Evolutionary conservation across 2,113 vertebrate species (phyloP), one percentile per base, ranked within the genome.

Genomic region (Dissostichus mawsoni): DNA sequence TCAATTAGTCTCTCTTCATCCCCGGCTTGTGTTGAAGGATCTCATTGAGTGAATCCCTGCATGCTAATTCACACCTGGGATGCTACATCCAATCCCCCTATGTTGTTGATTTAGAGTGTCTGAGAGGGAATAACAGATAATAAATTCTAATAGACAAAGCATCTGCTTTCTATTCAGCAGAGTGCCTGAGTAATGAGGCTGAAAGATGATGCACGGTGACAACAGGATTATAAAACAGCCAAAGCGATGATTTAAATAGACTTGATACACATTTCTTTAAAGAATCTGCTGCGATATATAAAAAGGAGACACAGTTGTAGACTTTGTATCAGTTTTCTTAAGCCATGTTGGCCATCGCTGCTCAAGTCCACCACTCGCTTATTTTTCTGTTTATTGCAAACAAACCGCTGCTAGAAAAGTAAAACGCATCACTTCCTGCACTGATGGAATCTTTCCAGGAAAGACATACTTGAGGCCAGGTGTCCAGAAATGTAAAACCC

Each of bases 311-410:
- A 9, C 0, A 6, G 52, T 11, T 0, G 17, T 50, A 5, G 5
- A 44, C 33, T 47, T 20, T 1, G 11, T 56, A 11, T 9, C 1
- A 7, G 68, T 47, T 65, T 33, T 14, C 53, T 23, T 48, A 33
- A 33, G 62, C 23, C 50, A 2, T 1, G 47, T 16, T 25, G 71
- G 72, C 73, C 18, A 0, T 4, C 20, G 20, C 20, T 1, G 20
- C 48, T 62, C 16, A 8, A 33, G 51, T 59, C 44, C 52, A n/a
- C 51, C 11, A 4, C 61, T 36, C 25, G 11, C 52, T 41, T 41
- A 6, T 59, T 74, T n/a, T 51, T 62, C 12, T 86, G 73, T 86
- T 87, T 80, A 82, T 70, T 70, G 45, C 52, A 74, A 80, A 80
- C 65, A 76, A 61, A 63, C 3, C 18, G 1, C 18, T 16, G 41